Evolutionary conservation across 2,797 vertebrate species (phyloP), one percentile per base, ranked within the genome.

Genomic region (Synanceia verrucosa): DNA sequence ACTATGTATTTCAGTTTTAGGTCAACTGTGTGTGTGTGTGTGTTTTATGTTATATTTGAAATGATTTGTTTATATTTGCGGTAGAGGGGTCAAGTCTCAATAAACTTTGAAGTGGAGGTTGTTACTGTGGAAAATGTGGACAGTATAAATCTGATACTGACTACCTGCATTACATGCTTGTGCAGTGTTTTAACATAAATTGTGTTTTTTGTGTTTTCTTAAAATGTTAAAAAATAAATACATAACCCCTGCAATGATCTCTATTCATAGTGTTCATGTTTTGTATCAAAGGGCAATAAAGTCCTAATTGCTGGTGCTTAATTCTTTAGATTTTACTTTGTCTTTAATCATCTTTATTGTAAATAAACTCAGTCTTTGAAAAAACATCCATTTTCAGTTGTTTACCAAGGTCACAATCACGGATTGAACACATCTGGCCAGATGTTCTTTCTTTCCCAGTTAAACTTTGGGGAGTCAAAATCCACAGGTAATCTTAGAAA

Each of bases 21-120:
- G 48, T 19, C 11, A 53, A 16, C 10, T 18, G 18, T 36, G 16
- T 39, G 13, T 44, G 18, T 6, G n/a, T n/a, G n/a, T 14, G 5
- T 14, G 43, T 26, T 12, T 5, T 47, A 58, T 68, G 37, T n/a
- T 39, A 1, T 1, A 16, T 37, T 60, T 41, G 21, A 41, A 53
- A 62, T 37, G 0, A 26, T 37, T 31, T 43, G 9, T 12, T 33
- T 59, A 16, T 36, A 23, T 28, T 53, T 43, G 26, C 53, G 26
- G 46, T 34, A 29, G 4, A 37, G 10, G 10, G 18, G 12, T 4
- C 6, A 31, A 16, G 8, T 31, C 24, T 57, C 94, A 0, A 95
- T 95, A 19, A 1, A 70, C 94, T 94, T 83, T 94, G 92, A 71
- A 50, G 19, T 62, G 21, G 31, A 74, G 60, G 34, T 50, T 51